Conservation (phyloP, 2,113 vertebrate species). For the Lanius ludovicianus region DNA sequence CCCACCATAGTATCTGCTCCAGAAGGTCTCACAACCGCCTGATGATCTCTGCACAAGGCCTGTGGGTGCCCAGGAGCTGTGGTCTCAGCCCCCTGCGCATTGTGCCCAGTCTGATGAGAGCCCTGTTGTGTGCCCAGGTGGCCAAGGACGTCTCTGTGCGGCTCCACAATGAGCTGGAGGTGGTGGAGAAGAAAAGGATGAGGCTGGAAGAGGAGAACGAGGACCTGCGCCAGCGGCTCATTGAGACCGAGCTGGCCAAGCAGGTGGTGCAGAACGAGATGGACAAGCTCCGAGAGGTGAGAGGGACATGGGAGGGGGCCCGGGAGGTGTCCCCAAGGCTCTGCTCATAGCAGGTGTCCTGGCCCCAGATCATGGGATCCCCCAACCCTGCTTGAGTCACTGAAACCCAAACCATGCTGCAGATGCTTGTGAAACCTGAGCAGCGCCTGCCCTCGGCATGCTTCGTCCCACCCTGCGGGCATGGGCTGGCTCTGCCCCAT, state of each 20-base stretch:
- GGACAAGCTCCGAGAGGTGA: constrained; percentile 91
- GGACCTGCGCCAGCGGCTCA: constrained; percentile 87
- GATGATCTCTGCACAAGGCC: not conserved
- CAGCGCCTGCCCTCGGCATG: not conserved
- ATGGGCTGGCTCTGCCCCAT: rapidly evolving
- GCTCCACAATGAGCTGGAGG: constrained; percentile 93
- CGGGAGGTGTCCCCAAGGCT: rapidly evolving
- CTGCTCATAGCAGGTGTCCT: not conserved
- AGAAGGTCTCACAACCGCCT: not conserved
- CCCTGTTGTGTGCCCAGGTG: constrained; percentile 75
- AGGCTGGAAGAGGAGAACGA: constrained; percentile 94
- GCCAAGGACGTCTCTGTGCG: constrained; percentile 96
- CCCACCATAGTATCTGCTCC: not conserved
- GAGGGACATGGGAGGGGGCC: not conserved
- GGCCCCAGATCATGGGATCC: not conserved
- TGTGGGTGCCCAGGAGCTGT: not conserved
- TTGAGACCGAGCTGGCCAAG: constrained; percentile 93
- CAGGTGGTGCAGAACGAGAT: constrained; percentile 96
- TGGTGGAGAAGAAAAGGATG: constrained; percentile 90
- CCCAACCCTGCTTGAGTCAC: not conserved
- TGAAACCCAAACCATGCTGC: constrained; percentile 14
- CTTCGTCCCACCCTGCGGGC: not conserved
- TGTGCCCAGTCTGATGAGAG: not conserved
- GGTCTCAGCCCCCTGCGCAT: rapidly evolving
- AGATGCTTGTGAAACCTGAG: constrained; percentile 20